Evolutionary conservation across 2,797 vertebrate genomes (phyloP).

Genomic region (Helarctos malayanus): DNA sequence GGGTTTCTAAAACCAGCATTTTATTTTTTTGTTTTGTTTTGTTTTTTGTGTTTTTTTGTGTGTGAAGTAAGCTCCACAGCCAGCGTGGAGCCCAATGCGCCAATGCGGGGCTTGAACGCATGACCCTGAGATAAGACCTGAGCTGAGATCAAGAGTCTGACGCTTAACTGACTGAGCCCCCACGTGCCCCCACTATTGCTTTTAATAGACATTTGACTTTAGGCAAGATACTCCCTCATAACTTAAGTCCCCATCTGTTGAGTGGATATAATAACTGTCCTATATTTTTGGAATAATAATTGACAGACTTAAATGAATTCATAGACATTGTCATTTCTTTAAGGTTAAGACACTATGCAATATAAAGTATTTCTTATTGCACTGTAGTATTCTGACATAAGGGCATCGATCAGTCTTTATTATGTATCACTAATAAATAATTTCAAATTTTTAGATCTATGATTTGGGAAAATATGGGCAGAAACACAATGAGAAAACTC

Average conservation of each 20-base stretch:
- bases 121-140: neutral
- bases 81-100: neutral
- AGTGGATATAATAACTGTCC: neutral
- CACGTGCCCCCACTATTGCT: neutral
- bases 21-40: neutral
- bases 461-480: neutral
- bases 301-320: conserved; percentile 35
- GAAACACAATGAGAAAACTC: neutral
- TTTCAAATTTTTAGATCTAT: conserved; percentile 37
- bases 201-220: neutral
- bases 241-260: neutral
- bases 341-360: neutral
- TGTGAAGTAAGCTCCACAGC: neutral
- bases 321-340: neutral
- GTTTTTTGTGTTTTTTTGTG: neutral
- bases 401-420: neutral
- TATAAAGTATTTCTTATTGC: neutral
- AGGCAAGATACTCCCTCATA: neutral
- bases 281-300: neutral
- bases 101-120: neutral
- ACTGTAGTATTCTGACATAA: conserved; percentile 28
- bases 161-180: neutral
- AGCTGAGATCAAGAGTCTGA: neutral
- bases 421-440: neutral
- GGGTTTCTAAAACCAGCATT: neutral